These are phyloP conservation scores for Catharus ustulatus DNA, from an alignment of 2,797 vertebrate genomes.

Conservation along the genomic window DNA sequence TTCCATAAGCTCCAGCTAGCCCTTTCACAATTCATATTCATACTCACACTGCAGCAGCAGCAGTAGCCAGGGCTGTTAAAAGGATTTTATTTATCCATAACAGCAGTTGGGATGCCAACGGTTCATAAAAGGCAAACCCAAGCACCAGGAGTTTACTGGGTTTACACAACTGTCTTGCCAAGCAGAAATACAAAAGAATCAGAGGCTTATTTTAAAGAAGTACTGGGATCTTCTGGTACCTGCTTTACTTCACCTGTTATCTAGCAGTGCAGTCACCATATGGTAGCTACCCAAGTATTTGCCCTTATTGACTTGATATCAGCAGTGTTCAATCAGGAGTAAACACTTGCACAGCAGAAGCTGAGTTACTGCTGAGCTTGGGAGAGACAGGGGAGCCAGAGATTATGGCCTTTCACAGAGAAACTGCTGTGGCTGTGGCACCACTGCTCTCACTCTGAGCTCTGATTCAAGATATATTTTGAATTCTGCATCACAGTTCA, in stretches of 20 bases:
- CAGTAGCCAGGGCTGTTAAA: neutral
- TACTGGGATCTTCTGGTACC: neutral
- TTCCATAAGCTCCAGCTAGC: neutral
- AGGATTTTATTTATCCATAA: neutral
- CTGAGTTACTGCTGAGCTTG: neutral
- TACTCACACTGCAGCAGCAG: neutral
- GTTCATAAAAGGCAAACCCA: neutral
- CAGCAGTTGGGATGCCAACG: rapidly evolving
- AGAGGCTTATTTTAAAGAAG: neutral
- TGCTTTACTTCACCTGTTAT: neutral
- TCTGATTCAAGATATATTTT: neutral
- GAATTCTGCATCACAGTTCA: neutral
- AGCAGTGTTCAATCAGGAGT: neutral
- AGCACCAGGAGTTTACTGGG: neutral
- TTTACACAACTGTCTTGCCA: neutral
- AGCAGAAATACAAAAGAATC: neutral
- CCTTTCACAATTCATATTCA: neutral
- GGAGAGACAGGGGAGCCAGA: neutral
- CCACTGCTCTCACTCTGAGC: neutral
- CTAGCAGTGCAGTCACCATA: neutral
- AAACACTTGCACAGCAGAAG: neutral
- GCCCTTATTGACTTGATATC: neutral
- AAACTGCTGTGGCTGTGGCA: neutral
- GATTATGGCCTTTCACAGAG: neutral
- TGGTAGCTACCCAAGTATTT: neutral